These are phyloP conservation scores for Babyrousa celebensis DNA, from an alignment of 2,797 vertebrate species.

Conservation along the genomic window DNA sequence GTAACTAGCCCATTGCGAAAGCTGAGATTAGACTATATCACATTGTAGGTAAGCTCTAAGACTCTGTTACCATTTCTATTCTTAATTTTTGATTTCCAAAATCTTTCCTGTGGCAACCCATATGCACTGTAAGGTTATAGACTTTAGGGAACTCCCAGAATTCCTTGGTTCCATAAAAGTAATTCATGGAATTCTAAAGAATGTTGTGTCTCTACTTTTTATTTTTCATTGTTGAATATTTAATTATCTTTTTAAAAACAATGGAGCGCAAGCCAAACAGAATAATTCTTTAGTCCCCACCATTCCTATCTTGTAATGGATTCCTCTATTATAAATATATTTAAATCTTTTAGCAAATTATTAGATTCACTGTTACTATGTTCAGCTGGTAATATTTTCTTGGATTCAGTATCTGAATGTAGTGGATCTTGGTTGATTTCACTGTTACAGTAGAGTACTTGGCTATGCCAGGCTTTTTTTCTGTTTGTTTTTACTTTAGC, in stretches of 20 bases:
- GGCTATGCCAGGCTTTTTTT: background rate
- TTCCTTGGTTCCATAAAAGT: background rate
- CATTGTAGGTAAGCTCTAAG: background rate
- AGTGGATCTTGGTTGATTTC: background rate
- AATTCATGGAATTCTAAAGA: conserved; percentile 33
- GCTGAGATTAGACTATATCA: background rate
- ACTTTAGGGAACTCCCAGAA: background rate
- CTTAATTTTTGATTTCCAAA: conserved; percentile 41
- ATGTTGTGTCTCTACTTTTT: background rate
- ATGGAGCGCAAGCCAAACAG: background rate
- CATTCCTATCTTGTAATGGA: background rate
- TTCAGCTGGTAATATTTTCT: conserved; percentile 51
- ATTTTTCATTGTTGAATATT: conserved; percentile 24
- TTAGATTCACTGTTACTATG: background rate
- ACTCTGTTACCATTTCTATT: background rate
- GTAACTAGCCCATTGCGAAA: background rate
- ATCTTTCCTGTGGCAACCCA: background rate
- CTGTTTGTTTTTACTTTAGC: background rate
- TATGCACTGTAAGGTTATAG: background rate
- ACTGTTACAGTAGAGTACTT: background rate
- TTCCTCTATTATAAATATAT: conserved; percentile 7
- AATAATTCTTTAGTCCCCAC: background rate
- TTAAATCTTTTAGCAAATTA: conserved; percentile 4
- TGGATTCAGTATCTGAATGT: conserved; percentile 7
- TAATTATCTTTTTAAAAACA: conserved; percentile 1